Evolutionary conservation across 92 coral and sea anemone genomes (phyloP).

Genomic region (Phymanthus crucifer): DNA sequence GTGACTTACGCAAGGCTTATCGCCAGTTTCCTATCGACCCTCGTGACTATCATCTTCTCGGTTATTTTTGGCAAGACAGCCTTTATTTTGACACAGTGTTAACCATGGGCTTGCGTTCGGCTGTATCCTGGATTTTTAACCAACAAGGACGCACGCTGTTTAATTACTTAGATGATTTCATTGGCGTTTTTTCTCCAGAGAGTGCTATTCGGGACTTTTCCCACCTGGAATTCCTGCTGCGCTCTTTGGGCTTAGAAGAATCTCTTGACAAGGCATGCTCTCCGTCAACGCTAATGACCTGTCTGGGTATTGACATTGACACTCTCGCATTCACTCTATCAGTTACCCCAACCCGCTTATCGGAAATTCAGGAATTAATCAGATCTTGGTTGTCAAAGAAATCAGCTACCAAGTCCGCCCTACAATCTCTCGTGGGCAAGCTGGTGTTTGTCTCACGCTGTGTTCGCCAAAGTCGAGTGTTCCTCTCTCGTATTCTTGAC

Average conservation of each 20-base stretch:
- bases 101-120: too few species aligned
- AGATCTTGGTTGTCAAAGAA: not conserved
- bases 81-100: too few species aligned
- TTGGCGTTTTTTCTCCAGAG: not conserved
- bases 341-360: slow-evolving; percentile 1
- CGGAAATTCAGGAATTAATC: not conserved
- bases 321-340: slow-evolving; percentile 36
- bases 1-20: slow-evolving; percentile 20
- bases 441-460: not conserved
- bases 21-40: slow-evolving; percentile 26
- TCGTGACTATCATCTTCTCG: slow-evolving; percentile 15
- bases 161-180: slow-evolving; percentile 9
- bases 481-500: not conserved
- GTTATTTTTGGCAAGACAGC: not conserved
- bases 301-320: slow-evolving; percentile 38
- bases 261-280: not conserved
- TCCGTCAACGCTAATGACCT: slow-evolving; percentile 24
- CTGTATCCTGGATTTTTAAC: not conserved
- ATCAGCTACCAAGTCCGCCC: slow-evolving; percentile 22
- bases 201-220: not conserved
- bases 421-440: slow-evolving; percentile 11
- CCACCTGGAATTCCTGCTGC: not conserved
- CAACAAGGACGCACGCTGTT: not conserved
- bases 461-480: not conserved
- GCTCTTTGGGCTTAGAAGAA: slow-evolving; percentile 7